Base-by-base conservation (phyloP, 2,797 vertebrate species). In the Poeciliopsis infans region DNA sequence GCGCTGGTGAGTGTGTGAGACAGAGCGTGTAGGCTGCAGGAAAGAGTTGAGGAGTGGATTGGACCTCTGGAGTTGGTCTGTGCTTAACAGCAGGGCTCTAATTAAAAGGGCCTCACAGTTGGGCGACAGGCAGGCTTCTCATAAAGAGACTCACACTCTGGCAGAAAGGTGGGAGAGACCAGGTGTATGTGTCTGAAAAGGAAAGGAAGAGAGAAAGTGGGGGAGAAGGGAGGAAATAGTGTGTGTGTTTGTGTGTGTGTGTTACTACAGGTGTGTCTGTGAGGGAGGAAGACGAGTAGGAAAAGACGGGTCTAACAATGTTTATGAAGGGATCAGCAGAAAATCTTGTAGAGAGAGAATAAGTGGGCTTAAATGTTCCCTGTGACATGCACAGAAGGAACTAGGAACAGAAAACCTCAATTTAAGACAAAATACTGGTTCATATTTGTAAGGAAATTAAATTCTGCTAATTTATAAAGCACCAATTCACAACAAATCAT, bases 61-160 rank as follows among this genome's bases (percentile, higher is more conserved):
- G 55, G 78, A 78, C 79, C 83, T 74, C 64, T 80, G 80, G 87
- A 87, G 77, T 83, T 83, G 80, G 82, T 64, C 89, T 88, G 88
- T 80, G 88, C 88, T 90, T 90, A 91, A 89, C 92, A 93, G 91
- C 90, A 84, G 85, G 91, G 75, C 87, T 94, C 91, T 94, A 94
- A 94, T 95, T 93, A 94, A 94, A 93, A 92, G 79, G 85, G 81
- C 84, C 84, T 93, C 89, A 80, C 91, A 93, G 92, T 91, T 87
- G 87, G 91, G 84, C 18, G 80, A 79, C 79, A 92, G 83, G 83
- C 83, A 89, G 82, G 75, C 78, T 83, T 86, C 84, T 88, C 86
- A 89, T 91, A 86, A 91, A 90, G 83, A 89, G 74, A 83, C 74
- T 75, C 79, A 77, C 85, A 88, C 83, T 89, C 43, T 64, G 72